phyloP scores from a whole-genome alignment of 1,140 invertebrate species.

The Pantala flavescens region DNA sequence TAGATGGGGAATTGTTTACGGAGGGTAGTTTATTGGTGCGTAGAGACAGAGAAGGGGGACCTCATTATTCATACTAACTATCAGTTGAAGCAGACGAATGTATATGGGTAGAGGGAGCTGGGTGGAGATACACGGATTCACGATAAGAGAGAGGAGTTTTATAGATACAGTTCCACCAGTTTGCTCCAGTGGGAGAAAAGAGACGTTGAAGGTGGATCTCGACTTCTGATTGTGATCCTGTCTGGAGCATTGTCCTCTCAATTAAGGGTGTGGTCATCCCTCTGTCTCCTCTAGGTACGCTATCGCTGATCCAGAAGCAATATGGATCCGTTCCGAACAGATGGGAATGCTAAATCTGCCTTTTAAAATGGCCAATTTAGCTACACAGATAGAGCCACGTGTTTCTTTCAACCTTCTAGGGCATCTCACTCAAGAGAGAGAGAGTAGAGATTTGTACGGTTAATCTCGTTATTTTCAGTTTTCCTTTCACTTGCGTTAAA shows the following conservation, averaged over 20 bases:
- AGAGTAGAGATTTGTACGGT: too few species aligned
- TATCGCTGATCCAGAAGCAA: too few species aligned
- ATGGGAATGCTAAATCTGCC: too few species aligned
- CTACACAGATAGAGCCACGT: too few species aligned
- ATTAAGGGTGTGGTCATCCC: background rate
- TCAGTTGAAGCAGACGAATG: conserved; percentile 1
- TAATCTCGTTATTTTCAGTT: too few species aligned
- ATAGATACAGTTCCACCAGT: too few species aligned
- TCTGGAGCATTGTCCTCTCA: conserved; percentile 7
- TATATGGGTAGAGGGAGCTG: background rate
- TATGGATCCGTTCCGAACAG: too few species aligned
- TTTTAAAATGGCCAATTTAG: too few species aligned
- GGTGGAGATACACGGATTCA: background rate
- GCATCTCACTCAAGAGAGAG: too few species aligned
- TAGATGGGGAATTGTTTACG: background rate
- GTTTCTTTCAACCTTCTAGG: too few species aligned
- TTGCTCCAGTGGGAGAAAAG: background rate
- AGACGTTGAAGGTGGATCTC: background rate
- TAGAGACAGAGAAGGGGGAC: background rate
- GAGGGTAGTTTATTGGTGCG: background rate
- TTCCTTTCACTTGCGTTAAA: too few species aligned
- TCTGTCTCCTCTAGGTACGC: too few species aligned
- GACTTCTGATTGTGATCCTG: background rate
- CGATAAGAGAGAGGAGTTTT: background rate
- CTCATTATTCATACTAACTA: background rate